Conservation (phyloP, 2,113 vertebrate species). For the Ptilorrhoa leucosticta region DNA sequence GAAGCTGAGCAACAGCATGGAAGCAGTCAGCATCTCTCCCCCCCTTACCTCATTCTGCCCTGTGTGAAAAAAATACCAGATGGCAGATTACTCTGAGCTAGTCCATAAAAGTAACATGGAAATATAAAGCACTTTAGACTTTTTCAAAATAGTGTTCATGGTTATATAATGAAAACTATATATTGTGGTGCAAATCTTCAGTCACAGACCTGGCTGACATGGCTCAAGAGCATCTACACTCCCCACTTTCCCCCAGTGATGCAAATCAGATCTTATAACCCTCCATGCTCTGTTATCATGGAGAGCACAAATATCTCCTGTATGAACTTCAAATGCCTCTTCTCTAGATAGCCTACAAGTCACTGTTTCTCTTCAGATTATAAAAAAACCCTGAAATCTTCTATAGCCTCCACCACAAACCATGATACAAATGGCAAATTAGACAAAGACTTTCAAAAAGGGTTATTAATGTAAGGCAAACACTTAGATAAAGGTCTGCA, state of each 20-base stretch:
- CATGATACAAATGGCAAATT: background rate
- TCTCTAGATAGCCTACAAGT: background rate
- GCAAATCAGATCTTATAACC: background rate
- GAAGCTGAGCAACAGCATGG: background rate
- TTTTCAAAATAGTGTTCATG: background rate
- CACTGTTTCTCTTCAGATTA: background rate
- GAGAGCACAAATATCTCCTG: background rate
- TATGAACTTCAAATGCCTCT: background rate
- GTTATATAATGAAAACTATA: background rate
- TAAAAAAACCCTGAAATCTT: background rate
- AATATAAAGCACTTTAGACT: background rate
- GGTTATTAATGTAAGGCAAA: background rate
- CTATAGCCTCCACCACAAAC: background rate
- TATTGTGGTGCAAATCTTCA: background rate
- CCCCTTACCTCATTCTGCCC: background rate
- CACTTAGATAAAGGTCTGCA: background rate
- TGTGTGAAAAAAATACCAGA: background rate
- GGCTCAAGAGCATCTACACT: background rate
- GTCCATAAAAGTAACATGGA: background rate
- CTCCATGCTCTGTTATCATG: background rate
- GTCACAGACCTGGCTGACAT: background rate
- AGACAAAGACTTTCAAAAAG: background rate
- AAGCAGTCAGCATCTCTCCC: background rate
- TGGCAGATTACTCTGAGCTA: background rate
- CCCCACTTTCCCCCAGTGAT: background rate